Percentiles rank a stretch among this genome's conserved stretches.
Conservation (phyloP, 1,140 invertebrate genomes). For the Orussus abietinus region DNA sequence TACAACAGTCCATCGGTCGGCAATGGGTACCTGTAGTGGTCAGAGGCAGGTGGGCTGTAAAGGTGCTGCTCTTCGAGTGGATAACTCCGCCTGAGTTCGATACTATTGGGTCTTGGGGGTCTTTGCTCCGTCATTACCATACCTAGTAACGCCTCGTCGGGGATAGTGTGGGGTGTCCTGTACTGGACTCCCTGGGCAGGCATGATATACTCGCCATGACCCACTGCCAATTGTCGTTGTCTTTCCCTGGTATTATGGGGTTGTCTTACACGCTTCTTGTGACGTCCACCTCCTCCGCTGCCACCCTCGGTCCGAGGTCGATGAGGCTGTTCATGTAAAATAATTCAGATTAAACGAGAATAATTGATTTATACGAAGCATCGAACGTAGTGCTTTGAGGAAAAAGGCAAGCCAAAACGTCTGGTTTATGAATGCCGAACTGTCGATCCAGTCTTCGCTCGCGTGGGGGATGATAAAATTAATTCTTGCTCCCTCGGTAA, state of each 20-base stretch:
- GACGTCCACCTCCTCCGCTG: slow-evolving; percentile 57
- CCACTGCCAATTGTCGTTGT: slow-evolving; percentile 76
- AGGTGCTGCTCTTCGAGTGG: slow-evolving; percentile 59
- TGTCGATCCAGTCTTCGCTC: too few species aligned
- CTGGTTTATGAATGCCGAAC: too few species aligned
- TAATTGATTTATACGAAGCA: too few species aligned
- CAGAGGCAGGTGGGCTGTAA: slow-evolving; percentile 46
- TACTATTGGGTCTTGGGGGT: slow-evolving; percentile 71
- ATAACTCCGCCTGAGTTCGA: slow-evolving; percentile 68
- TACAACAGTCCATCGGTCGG: too few species aligned
- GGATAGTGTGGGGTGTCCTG: slow-evolving; percentile 42
- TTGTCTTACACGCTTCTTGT: slow-evolving; percentile 77
- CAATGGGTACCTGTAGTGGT: slow-evolving; percentile 50
- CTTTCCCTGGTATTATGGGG: slow-evolving; percentile 83
- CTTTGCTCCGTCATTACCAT: slow-evolving; percentile 55
- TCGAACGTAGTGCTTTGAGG: too few species aligned
- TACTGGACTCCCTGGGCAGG: slow-evolving; percentile 51
- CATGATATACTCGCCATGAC: slow-evolving; percentile 85
- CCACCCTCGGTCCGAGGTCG: slow-evolving; percentile 58
- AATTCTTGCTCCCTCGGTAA: too few species aligned
- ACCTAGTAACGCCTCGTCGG: slow-evolving; percentile 44
- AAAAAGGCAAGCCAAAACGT: too few species aligned
- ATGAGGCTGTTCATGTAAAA: slow-evolving; percentile 58
- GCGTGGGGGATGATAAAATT: too few species aligned
- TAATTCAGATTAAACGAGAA: too few species aligned